These are phyloP conservation scores for Aphelocoma coerulescens DNA, from an alignment of 2,113 vertebrate genomes.

Conservation along the genomic window DNA sequence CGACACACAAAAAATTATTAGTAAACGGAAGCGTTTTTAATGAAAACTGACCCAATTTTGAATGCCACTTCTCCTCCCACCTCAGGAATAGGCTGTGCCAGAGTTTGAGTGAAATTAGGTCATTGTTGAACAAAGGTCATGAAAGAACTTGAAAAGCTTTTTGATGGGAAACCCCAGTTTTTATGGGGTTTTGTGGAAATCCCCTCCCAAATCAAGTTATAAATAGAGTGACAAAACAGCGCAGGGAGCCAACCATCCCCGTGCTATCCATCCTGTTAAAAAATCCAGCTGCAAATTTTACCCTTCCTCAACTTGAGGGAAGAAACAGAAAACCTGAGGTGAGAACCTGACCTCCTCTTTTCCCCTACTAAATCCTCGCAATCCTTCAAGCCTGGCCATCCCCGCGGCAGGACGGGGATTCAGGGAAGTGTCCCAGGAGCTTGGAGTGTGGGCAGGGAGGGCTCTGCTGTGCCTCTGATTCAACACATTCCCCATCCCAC, in stretches of 20 bases:
- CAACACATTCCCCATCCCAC: neutral
- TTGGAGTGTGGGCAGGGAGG: neutral
- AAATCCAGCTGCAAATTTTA: neutral
- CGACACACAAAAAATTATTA: neutral
- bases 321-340: neutral
- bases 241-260: neutral
- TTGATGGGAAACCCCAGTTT: constrained; percentile 11
- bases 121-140: constrained; percentile 39
- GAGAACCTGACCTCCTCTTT: neutral
- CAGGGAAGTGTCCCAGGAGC: neutral
- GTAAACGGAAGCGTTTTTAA: constrained; percentile 9
- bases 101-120: constrained; percentile 35
- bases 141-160: constrained; percentile 11
- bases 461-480: neutral
- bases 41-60: constrained; percentile 50
- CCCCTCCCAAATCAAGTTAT: neutral
- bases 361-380: rapidly evolving
- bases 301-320: neutral
- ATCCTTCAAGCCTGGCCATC: rapidly evolving
- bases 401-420: neutral
- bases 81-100: constrained; percentile 7
- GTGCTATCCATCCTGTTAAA: neutral
- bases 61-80: constrained; percentile 23
- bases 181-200: constrained; percentile 24
- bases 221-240: neutral